Conservation (phyloP, 2,888 invertebrate genomes). For the Metalampra italica region DNA sequence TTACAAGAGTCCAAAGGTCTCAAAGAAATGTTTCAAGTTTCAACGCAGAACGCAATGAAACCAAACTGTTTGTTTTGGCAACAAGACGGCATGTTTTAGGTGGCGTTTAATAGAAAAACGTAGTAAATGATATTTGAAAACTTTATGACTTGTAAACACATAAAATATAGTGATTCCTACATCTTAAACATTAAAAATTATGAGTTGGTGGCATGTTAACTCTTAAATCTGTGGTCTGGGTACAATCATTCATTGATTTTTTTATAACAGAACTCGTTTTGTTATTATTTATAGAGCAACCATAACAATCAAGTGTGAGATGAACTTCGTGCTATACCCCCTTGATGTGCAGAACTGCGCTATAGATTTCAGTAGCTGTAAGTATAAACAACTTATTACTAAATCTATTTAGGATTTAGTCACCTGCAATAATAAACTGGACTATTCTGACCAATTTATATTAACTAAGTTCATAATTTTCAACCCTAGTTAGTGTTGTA, state of each 20-base stretch:
- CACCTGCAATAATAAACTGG: too few relatives aligned
- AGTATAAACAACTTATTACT: too few relatives aligned
- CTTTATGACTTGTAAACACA: constrained; percentile 2
- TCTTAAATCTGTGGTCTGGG: background rate
- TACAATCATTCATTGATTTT: too few relatives aligned
- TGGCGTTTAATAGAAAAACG: background rate
- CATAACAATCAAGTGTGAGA: constrained; percentile 82
- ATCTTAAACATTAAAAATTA: constrained; percentile 1
- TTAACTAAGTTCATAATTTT: too few relatives aligned
- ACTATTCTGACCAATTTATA: too few relatives aligned
- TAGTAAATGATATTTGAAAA: background rate
- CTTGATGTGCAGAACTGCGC: constrained; percentile 81
- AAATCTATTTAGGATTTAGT: background rate
- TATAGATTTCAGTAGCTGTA: constrained; percentile 82
- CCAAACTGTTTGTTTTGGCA: constrained; percentile 7
- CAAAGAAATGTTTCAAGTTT: too few relatives aligned
- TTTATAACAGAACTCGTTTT: background rate
- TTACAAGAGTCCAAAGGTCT: background rate
- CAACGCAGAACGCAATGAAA: background rate
- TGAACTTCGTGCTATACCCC: constrained; percentile 82
- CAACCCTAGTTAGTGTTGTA: too few relatives aligned
- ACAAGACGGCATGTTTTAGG: too few relatives aligned
- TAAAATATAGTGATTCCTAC: constrained; percentile 1
- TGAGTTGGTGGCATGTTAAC: background rate
- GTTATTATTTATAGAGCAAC: constrained; percentile 70